phyloP scores from a whole-genome alignment of 23 tunicate species.

The Diplosoma virens region DNA sequence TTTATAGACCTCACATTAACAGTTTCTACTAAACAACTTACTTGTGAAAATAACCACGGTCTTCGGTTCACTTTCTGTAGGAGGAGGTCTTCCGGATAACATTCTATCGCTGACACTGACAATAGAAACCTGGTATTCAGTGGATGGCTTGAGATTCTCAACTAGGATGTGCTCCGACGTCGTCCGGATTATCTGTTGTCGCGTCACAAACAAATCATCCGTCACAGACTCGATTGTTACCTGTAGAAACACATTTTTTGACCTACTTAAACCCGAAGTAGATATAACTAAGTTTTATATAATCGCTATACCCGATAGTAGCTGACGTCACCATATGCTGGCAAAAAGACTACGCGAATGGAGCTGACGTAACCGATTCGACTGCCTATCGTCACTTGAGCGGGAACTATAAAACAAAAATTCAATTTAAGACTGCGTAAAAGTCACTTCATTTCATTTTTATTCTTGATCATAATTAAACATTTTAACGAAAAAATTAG shows the following conservation, averaged over 20 bases:
- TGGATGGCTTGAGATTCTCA: neutral
- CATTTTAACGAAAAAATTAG: too few species aligned
- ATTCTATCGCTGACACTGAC: neutral
- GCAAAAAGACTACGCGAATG: constrained; percentile 18
- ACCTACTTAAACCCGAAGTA: too few species aligned
- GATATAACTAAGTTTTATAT: neutral
- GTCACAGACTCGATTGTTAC: too few species aligned
- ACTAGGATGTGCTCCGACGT: neutral
- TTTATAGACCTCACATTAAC: too few species aligned
- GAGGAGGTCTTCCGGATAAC: neutral
- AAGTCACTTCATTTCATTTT: too few species aligned
- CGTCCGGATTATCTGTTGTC: too few species aligned
- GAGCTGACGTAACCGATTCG: neutral
- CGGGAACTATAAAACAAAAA: constrained; percentile 39
- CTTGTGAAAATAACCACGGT: neutral
- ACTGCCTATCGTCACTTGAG: neutral
- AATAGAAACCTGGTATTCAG: neutral
- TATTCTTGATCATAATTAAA: too few species aligned
- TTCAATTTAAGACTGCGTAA: too few species aligned
- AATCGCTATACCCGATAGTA: constrained; percentile 15
- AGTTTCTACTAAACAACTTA: too few species aligned
- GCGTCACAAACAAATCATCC: too few species aligned
- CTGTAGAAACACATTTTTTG: too few species aligned
- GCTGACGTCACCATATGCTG: constrained; percentile 38
- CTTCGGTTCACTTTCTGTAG: neutral